These are phyloP conservation scores for Zapornia atra DNA, from an alignment of 2,113 vertebrate species.

Conservation along the genomic window DNA sequence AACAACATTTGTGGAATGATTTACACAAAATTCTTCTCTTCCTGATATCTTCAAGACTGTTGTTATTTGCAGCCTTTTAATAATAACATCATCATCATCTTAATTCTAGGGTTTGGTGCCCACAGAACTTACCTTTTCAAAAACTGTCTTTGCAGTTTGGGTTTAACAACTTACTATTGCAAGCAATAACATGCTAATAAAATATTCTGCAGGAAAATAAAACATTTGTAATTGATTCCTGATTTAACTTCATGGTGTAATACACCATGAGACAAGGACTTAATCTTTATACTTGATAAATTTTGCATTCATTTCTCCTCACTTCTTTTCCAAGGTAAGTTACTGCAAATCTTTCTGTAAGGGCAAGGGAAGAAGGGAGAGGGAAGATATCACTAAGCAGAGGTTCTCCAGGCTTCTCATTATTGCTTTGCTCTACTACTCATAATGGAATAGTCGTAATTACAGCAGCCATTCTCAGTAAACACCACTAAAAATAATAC, in stretches of 20 bases:
- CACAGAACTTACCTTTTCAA: background rate
- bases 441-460: fast-evolving
- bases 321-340: background rate
- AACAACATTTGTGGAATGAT: background rate
- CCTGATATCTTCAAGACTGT: background rate
- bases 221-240: background rate
- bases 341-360: background rate
- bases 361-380: fast-evolving
- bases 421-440: background rate
- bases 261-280: background rate
- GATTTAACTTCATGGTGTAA: background rate
- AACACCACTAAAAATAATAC: background rate
- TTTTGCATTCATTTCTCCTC: background rate
- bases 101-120: background rate
- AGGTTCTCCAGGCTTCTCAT: background rate
- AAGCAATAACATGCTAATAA: background rate
- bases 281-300: background rate
- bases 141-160: background rate
- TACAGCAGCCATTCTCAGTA: background rate
- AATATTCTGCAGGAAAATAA: background rate
- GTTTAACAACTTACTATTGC: background rate
- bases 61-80: background rate
- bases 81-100: too few relatives aligned
- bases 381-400: background rate
- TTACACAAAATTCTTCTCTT: background rate